Base-by-base conservation (phyloP, 2,113 vertebrate species). In the Thomomys bottae region DNA sequence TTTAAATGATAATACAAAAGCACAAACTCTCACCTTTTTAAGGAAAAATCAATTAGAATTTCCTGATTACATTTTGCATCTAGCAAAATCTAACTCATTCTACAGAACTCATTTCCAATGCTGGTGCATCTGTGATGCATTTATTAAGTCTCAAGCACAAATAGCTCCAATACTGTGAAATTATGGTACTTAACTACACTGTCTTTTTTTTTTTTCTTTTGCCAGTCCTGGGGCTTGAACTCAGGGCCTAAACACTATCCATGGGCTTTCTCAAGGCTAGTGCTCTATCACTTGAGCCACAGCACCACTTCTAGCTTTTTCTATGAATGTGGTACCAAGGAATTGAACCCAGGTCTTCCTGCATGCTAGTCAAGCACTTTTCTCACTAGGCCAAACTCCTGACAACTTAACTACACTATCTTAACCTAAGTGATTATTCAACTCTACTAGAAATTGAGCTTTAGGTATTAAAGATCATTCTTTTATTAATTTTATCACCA, bases 401-500 rank as follows among this genome's bases (percentile, higher is more conserved):
- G n/a, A n/a, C n/a, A n/a, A 30, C 21, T 80, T 76, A 66, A 57
- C 24, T 77, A 86, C 2, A 75, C 5, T 82, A 20, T 49, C 24
- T 84, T 82, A 72, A 73, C 77, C 9, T 72, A 92, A 90, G 23
- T 18, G 76, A 81, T 71, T 85, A 89, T 78, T 70, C 66, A 77
- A 40, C 45, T 92, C 70, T 38, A 92, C 11, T 76, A 67, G 49
- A 91, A 59, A 11, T 59, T 89, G 12, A 78, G 11, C 40, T 91
- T 94, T 87, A 88, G n/a, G 4, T 36, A 70, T 45, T 38, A 78
- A 88, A 84, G 24, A 68, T 84, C 45, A 86, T 66, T 30, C 72
- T 54, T 40, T 92, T 81, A 80, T 10, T 76, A 88, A 88, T 49
- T 87, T 72, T 81, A 77, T 88, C 88, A 94, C 20, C 5, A 91